Percentiles rank a stretch among this genome's conserved stretches.
phyloP scores from a whole-genome alignment of 2,888 invertebrate species.

The Tinea trinotella region DNA sequence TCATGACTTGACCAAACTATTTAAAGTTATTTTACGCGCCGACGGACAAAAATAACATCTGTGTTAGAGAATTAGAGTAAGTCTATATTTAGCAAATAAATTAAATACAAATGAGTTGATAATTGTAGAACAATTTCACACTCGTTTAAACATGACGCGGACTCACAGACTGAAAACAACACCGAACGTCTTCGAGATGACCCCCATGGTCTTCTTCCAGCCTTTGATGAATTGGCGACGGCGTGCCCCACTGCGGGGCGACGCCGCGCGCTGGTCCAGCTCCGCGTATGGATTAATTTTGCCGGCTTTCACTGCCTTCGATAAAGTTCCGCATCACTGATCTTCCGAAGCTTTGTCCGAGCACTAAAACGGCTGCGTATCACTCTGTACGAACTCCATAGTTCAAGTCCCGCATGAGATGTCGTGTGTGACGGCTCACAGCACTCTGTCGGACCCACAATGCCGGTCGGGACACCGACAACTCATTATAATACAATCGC shows the following conservation, averaged over 20 bases:
- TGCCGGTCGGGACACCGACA: conserved; percentile 25
- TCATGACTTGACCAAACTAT: not conserved
- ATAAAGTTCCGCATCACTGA: conserved; percentile 43
- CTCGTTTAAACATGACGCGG: conserved; percentile 11
- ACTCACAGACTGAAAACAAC: conserved; percentile 88
- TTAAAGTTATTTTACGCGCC: not conserved
- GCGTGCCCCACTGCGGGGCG: conserved; percentile 54
- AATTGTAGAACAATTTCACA: conserved; percentile 10
- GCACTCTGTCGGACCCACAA: not conserved
- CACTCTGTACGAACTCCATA: conserved; percentile 40
- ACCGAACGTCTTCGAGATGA: conserved; percentile 83
- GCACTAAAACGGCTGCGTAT: conserved; percentile 29
- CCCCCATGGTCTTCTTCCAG: conserved; percentile 77
- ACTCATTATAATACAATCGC: conserved; percentile 48
- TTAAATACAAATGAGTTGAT: conserved; percentile 6
- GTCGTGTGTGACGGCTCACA: not conserved
- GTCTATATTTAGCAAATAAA: not conserved
- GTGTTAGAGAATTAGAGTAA: not conserved
- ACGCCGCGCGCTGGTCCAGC: conserved; percentile 49
- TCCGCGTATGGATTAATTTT: conserved; percentile 66
- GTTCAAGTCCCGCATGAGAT: conserved; percentile 25
- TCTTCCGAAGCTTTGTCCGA: conserved; percentile 28
- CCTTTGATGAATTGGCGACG: conserved; percentile 67
- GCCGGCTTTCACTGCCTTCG: conserved; percentile 37
- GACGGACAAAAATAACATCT: not conserved